Conservation (phyloP, 1,140 invertebrate genomes). For the Megalopta genalis region DNA sequence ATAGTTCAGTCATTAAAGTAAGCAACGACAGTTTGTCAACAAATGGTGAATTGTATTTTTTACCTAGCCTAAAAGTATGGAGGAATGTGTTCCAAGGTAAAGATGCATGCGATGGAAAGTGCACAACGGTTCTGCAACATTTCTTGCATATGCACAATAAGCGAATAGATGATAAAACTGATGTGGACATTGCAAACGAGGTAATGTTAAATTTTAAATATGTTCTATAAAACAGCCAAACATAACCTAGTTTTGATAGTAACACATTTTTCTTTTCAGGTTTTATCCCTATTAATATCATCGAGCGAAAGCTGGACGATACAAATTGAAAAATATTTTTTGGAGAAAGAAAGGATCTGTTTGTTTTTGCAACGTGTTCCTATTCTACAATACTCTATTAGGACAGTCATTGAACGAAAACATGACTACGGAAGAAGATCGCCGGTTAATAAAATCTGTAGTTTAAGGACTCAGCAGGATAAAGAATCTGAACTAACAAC, state of each 20-base stretch:
- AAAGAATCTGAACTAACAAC: slow-evolving; percentile 70
- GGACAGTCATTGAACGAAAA: slow-evolving; percentile 46
- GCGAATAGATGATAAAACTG: slow-evolving; percentile 1
- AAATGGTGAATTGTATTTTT: slow-evolving; percentile 81
- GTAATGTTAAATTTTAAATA: slow-evolving; percentile 56
- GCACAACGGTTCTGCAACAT: slow-evolving; percentile 60
- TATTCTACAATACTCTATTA: slow-evolving; percentile 57
- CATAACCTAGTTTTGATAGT: slow-evolving; percentile 38
- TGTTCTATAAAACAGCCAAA: slow-evolving; percentile 4
- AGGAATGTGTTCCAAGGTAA: slow-evolving; percentile 61
- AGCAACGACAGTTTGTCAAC: slow-evolving; percentile 76
- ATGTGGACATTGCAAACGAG: slow-evolving; percentile 52
- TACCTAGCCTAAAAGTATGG: slow-evolving; percentile 79
- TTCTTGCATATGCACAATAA: slow-evolving; percentile 44
- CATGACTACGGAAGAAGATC: slow-evolving; percentile 59
- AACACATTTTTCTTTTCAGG: slow-evolving; percentile 55
- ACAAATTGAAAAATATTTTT: slow-evolving; percentile 56
- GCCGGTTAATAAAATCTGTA: slow-evolving; percentile 36
- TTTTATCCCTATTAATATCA: slow-evolving; percentile 55
- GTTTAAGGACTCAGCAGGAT: slow-evolving; percentile 60
- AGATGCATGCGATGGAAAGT: slow-evolving; percentile 36
- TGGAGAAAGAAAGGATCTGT: slow-evolving; percentile 62
- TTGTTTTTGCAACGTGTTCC: slow-evolving; percentile 67
- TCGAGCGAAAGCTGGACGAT: slow-evolving; percentile 64
- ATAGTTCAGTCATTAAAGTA: slow-evolving; percentile 75